Conservation (phyloP, 2,888 invertebrate genomes). For the Ferdinandea cuprea region DNA sequence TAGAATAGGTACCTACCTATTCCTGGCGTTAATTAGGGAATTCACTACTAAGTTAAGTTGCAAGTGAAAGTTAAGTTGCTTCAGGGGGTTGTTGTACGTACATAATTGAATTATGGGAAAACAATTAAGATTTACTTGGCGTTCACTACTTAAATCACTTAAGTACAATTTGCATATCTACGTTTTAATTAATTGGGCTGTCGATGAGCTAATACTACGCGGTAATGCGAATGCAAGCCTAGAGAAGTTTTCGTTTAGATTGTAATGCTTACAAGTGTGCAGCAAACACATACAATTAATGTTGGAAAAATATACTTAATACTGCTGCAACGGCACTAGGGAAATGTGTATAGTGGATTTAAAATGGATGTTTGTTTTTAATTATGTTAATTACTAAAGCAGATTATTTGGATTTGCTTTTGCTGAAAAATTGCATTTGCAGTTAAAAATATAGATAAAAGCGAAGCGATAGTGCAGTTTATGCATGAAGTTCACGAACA, state of each 20-base stretch:
- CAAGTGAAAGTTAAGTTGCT: too few species aligned
- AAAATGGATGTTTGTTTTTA: conserved; percentile 26
- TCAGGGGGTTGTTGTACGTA: neutral
- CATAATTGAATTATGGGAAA: neutral
- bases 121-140: neutral
- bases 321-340: neutral
- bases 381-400: conserved; percentile 27
- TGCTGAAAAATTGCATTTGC: neutral
- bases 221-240: neutral
- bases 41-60: too few species aligned
- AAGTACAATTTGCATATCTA: neutral
- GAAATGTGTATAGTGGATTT: neutral
- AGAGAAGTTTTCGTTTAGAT: neutral
- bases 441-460: neutral
- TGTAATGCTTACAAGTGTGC: neutral
- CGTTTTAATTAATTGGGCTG: neutral
- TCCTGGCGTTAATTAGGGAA: too few species aligned
- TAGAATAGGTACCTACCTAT: too few species aligned
- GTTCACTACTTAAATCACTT: neutral
- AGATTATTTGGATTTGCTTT: neutral
- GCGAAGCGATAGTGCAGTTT: too few species aligned
- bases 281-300: neutral
- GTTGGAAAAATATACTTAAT: neutral
- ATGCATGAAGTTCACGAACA: too few species aligned
- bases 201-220: neutral